Base-by-base conservation (phyloP, 2,113 vertebrate genomes). In the Apodemus sylvaticus region DNA sequence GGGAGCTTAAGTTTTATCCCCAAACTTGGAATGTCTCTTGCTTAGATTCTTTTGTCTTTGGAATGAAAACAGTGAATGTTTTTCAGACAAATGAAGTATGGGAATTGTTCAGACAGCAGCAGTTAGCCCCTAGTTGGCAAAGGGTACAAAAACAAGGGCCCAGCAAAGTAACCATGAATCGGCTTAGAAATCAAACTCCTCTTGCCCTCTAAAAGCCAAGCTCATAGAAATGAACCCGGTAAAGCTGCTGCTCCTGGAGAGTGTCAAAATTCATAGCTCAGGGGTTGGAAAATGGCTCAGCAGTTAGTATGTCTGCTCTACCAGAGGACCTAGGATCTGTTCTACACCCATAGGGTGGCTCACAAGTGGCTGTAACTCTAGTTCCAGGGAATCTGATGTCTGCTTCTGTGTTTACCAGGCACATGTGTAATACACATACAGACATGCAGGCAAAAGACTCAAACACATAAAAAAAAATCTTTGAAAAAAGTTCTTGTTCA, bases 1-100 rank as follows among this genome's bases (percentile, higher is more conserved):
- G 9, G 22, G 42, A 96, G 95, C 86, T 97, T 97, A 97, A 64
- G 96, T 94, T 97, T 97, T 97, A 97, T 97, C 96, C 96, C 82
- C 93, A 95, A 79, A 97, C 93, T 97, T 97, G 97, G 96, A 98
- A 97, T 94, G 94, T 60, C 95, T 98, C 96, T 94, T 96, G 95
- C 96, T 74, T 95, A 94, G 94, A 97, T 97, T 97, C 94, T 91
- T 96, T 96, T 96, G 95, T 71, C 93, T 97, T 96, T 94, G 95
- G 95, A 98, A 97, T 95, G 96, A 97, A 98, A 97, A 97, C 97
- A 97, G 89, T 53, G 82, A 77, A 92, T 97, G 60, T 82, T 97
- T 98, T 97, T 97, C 92, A 97, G 91, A 95, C 60, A 95, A 94
- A 94, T 95, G 92, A 97, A 94, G 48, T 86, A 97, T 89, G 82